These are phyloP conservation scores for Drosophila arawakana DNA, from an alignment of 1,140 invertebrate species.

Conservation along the genomic window DNA sequence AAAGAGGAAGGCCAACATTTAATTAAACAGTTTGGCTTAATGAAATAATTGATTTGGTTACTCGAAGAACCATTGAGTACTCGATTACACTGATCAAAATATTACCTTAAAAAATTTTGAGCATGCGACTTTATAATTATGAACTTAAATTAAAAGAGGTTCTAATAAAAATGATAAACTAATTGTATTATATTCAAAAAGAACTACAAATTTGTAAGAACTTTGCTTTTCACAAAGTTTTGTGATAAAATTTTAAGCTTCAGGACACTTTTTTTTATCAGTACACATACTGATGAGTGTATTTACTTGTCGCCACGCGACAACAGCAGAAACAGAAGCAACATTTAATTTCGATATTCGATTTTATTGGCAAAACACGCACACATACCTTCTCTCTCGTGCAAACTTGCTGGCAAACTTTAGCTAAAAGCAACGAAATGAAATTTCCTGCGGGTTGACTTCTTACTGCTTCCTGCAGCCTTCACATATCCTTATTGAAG, in stretches of 20 bases:
- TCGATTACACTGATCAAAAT: conserved; percentile 6
- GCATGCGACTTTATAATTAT: too few relatives aligned
- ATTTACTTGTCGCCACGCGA: conserved; percentile 21
- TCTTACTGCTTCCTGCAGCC: conserved; percentile 72
- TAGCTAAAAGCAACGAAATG: conserved; percentile 66
- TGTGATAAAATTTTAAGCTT: too few relatives aligned
- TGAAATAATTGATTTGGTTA: conserved; percentile 76
- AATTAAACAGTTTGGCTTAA: conserved; percentile 72
- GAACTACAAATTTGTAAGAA: too few relatives aligned
- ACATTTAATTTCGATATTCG: conserved; percentile 82
- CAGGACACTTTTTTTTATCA: too few relatives aligned
- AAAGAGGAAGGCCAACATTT: conserved; percentile 42
- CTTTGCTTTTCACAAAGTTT: too few relatives aligned
- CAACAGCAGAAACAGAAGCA: conserved; percentile 22
- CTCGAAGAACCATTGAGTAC: conserved; percentile 35
- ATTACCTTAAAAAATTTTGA: conserved; percentile 1
- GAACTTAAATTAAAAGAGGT: too few relatives aligned
- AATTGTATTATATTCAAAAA: too few relatives aligned
- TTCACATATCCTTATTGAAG: conserved; percentile 72
- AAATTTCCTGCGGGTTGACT: conserved; percentile 75
- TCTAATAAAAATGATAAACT: too few relatives aligned
- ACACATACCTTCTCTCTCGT: conserved; percentile 1
- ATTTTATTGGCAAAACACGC: conserved; percentile 68
- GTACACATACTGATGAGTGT: conserved; percentile 3
- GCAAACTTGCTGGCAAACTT: conserved; percentile 52